Percentiles rank a stretch among this genome's conserved stretches.
Evolutionary conservation across 2,888 invertebrate species (phyloP).

Genomic region (Agonopterix subpropinquella): DNA sequence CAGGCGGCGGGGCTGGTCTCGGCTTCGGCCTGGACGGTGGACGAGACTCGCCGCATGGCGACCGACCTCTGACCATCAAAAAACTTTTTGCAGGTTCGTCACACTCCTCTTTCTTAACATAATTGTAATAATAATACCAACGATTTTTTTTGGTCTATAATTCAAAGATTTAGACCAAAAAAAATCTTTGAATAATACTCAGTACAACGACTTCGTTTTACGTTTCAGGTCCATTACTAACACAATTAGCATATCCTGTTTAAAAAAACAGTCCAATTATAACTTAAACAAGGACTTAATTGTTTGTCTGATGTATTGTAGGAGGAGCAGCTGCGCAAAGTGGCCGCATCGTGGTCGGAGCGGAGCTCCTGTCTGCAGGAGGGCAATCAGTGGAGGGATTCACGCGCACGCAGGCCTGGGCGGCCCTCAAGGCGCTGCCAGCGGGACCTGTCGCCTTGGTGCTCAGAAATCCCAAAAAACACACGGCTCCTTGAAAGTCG

Average conservation of each 20-base stretch:
- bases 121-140: too few relatives aligned
- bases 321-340: constrained; percentile 94
- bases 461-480: constrained; percentile 48
- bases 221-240: too few relatives aligned
- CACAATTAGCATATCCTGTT: too few relatives aligned
- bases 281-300: too few relatives aligned
- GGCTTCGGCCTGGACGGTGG: constrained; percentile 97
- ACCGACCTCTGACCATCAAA: constrained; percentile 91
- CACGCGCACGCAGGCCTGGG: constrained; percentile 97
- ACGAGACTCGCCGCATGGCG: constrained; percentile 91
- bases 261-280: too few relatives aligned
- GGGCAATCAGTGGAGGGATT: constrained; percentile 86
- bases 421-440: constrained; percentile 91
- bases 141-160: too few relatives aligned
- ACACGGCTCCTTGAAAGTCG: constrained; percentile 4
- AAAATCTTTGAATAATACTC: too few relatives aligned
- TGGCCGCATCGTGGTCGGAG: constrained; percentile 88
- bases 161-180: too few relatives aligned
- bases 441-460: constrained; percentile 86
- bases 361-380: constrained; percentile 90
- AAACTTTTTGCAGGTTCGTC: constrained; percentile 92
- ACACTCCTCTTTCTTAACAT: too few relatives aligned
- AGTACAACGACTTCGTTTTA: too few relatives aligned
- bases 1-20: constrained; percentile 85
- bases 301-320: constrained; percentile 39